Base-by-base conservation (phyloP, 1,140 invertebrate species). In the Thaumetopoea pityocampa region DNA sequence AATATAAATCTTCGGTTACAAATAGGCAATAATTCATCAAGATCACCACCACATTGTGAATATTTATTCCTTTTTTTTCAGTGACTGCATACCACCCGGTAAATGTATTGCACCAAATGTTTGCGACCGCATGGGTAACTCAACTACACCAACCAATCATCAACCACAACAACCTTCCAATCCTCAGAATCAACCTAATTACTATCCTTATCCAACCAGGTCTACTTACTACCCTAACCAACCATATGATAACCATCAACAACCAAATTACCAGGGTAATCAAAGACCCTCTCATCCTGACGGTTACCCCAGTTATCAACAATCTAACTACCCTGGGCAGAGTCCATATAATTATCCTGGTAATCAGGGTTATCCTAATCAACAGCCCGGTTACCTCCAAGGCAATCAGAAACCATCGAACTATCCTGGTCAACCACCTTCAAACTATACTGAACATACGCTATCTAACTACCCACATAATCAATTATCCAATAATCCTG, bases 61-160 rank as follows among this genome's bases (percentile, higher is more conserved):
- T 26, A 12, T 29, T 1, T 30, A 30, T 3, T 46, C 10, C 27
- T 37, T 46, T 26, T 30, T 37, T 68, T 71, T 17, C 49, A 81
- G 81, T 5, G 73, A 77, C 14, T 90, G 89, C 47, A 50, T 48
- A 18, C 51, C 60, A 0, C 83, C 86, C 36, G 85, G 87, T 0
- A 62, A 65, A 9, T 92, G 90, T 49, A 43, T 83, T 10, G 80
- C 73, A 0, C 90, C 89, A 0, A 79, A 90, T 15, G 61, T 60
- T 2, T 91, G 90, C 36, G 70, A 66, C 11, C n/a, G n/a, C n/a
- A n/a, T 50, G 32, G 26, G 6, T 3, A 18, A 18, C 17, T 18
- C 17, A 18, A 18, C 17, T 18, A 6, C n/a, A n/a, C n/a, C 11
- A 15, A 35, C 19, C n/a, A 19, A 6, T 14, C 20, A 35, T 50